A percentile compares a stretch with the other conserved stretches of the same genome.
Conservation (phyloP, 2,797 vertebrate genomes). For the Pseudochirops corinnae region DNA sequence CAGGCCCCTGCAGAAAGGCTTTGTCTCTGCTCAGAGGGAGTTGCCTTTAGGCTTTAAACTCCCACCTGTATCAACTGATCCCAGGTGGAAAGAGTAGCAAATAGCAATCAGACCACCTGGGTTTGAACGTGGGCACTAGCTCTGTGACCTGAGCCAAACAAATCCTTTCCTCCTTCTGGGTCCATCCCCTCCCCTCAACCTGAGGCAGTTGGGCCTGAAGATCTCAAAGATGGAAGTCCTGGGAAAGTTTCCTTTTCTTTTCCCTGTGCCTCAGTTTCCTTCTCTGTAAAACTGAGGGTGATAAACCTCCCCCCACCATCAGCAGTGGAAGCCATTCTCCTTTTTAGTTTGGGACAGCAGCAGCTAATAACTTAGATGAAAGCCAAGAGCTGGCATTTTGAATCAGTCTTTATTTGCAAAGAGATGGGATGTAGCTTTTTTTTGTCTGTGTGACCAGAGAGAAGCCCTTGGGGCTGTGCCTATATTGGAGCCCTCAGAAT, state of each 20-base stretch:
- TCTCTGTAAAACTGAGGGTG: not conserved
- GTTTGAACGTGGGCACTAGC: not conserved
- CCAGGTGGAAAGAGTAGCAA: not conserved
- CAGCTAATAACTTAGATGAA: constrained; percentile 8
- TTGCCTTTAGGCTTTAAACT: not conserved
- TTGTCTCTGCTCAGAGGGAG: not conserved
- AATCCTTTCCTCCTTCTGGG: not conserved
- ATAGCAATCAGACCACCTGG: not conserved
- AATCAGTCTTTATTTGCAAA: not conserved
- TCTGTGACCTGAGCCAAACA: not conserved
- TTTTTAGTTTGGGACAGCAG: not conserved
- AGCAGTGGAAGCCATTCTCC: not conserved
- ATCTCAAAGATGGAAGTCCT: not conserved
- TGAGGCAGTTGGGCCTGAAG: not conserved
- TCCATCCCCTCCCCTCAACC: not conserved
- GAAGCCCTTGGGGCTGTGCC: not conserved
- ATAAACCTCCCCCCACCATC: not conserved
- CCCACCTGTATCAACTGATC: not conserved
- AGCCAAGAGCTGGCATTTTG: constrained; percentile 29
- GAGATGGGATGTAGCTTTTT: not conserved
- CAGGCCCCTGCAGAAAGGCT: not conserved
- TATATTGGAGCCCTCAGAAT: not conserved
- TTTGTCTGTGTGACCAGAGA: constrained; percentile 35
- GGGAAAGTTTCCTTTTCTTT: not conserved
- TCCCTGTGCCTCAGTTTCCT: not conserved